A percentile compares a stretch with the other conserved stretches of the same genome.
Conservation (phyloP, 2,113 vertebrate species). For the Ia io region DNA sequence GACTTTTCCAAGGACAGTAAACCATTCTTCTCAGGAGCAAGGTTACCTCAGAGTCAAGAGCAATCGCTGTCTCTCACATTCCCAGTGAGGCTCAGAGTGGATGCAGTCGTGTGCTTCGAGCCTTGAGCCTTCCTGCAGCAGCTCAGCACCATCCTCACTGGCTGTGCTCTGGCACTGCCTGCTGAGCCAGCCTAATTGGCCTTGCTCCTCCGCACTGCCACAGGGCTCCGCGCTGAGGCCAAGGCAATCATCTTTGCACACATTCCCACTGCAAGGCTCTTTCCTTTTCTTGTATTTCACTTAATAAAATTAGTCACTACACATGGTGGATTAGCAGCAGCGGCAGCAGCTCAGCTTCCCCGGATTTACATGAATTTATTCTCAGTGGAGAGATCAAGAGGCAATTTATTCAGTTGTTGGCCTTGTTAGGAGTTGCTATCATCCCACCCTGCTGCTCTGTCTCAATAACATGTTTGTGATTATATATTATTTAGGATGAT, state of each 20-base stretch:
- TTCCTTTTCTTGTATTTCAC: slow-evolving; percentile 63
- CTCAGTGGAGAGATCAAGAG: slow-evolving; percentile 64
- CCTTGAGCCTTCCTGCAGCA: accelerated
- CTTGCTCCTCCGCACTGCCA: background rate
- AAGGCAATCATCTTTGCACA: slow-evolving; percentile 21
- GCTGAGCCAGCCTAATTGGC: background rate
- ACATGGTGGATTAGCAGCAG: slow-evolving; percentile 60
- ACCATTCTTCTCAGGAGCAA: background rate
- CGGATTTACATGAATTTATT: slow-evolving; percentile 54
- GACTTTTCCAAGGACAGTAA: background rate
- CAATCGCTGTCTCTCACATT: background rate
- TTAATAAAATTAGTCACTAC: slow-evolving; percentile 66
- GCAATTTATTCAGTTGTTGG: slow-evolving; percentile 61
- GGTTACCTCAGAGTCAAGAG: slow-evolving; percentile 15
- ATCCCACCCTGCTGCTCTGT: slow-evolving; percentile 9
- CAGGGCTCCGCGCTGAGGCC: background rate
- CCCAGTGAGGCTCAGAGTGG: background rate
- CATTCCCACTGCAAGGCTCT: slow-evolving; percentile 37
- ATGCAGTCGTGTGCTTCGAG: background rate
- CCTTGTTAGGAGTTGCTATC: slow-evolving; percentile 57
- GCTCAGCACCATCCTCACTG: accelerated
- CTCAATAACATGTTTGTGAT: slow-evolving; percentile 50
- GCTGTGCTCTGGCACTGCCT: background rate
- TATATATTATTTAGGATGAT: slow-evolving; percentile 49
- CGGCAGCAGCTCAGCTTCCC: slow-evolving; percentile 53